Base-by-base conservation (phyloP, 2,797 vertebrate species). In the Hippopotamyrus pictus region DNA sequence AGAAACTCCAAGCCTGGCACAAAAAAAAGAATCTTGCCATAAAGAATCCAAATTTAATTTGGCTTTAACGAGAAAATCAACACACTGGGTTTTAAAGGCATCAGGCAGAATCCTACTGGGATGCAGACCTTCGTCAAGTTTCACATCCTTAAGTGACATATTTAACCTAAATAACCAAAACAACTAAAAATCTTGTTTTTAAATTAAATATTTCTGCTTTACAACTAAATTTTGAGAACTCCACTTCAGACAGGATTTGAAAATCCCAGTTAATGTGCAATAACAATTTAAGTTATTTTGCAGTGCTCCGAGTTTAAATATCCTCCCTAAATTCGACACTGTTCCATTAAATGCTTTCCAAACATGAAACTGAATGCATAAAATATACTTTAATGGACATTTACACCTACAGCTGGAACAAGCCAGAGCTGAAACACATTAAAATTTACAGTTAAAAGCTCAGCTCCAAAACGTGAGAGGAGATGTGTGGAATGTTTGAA, bases 401-500 rank as follows among this genome's bases (percentile, higher is more conserved):
- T 69, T 46, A 48, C 41, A 69, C 41, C 53, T 82, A 54, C 19
- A 53, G 46, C 54, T 65, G n/a, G 46, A 76, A 88, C 17, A 83
- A 37, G 89, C n/a, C 90, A 89, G 91, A 90, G 93, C 92, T 90
- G 92, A 93, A 94, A 93, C 89, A 89, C 92, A 86, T 41, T 54
- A 90, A 89, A 76, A 41, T 88, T 87, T 89, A 59, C 88, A 89
- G 62, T 88, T 86, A 62, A 90, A 69, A 25, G 50, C 87, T 82
- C 51, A 83, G 89, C 82, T 90, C 83, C 91, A 93, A 95, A 90
- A 93, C 93, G 93, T 94, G 93, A 94, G 92, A 95, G 93, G 93
- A 82, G 79, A 54, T 69, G 41, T 62, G 87, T 89, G 50, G 88
- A 90, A 91, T 89, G 86, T 93, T 93, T 25, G 92, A 93, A 84